These are phyloP conservation scores for Pseudopodoces humilis DNA, from an alignment of 2,113 vertebrate species.

Conservation along the genomic window DNA sequence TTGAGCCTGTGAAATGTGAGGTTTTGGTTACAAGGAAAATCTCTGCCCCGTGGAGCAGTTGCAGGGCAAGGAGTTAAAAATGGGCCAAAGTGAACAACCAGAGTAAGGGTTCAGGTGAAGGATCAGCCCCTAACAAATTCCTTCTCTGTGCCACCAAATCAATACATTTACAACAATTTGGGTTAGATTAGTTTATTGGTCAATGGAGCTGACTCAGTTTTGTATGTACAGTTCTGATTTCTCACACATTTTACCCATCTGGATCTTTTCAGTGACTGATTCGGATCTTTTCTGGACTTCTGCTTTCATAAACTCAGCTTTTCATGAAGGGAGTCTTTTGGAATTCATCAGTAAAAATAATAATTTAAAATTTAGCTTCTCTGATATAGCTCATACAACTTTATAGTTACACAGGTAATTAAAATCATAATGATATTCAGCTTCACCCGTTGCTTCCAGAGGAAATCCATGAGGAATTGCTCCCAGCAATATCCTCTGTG, in stretches of 20 bases:
- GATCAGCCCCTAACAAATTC: background rate
- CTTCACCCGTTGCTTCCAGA: background rate
- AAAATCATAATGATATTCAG: background rate
- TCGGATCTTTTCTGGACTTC: background rate
- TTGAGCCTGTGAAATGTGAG: background rate
- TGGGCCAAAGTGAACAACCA: background rate
- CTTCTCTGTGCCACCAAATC: background rate
- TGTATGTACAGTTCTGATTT: background rate
- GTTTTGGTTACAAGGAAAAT: background rate
- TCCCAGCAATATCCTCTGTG: background rate
- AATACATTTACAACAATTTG: background rate
- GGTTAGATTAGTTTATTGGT: background rate
- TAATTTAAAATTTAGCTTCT: background rate
- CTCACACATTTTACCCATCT: background rate
- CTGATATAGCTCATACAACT: background rate
- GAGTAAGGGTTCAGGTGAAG: background rate
- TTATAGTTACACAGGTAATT: background rate
- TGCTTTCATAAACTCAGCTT: background rate
- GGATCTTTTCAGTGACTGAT: background rate
- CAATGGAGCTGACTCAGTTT: background rate
- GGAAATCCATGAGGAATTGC: background rate
- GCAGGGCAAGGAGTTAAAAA: background rate
- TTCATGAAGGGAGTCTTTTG: background rate
- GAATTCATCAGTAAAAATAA: background rate
- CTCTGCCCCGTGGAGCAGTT: accelerated